A percentile compares a stretch with the other conserved stretches of the same genome.
phyloP scores from a whole-genome alignment of 2,797 vertebrate genomes.

The Scomberomorus guttatus region DNA sequence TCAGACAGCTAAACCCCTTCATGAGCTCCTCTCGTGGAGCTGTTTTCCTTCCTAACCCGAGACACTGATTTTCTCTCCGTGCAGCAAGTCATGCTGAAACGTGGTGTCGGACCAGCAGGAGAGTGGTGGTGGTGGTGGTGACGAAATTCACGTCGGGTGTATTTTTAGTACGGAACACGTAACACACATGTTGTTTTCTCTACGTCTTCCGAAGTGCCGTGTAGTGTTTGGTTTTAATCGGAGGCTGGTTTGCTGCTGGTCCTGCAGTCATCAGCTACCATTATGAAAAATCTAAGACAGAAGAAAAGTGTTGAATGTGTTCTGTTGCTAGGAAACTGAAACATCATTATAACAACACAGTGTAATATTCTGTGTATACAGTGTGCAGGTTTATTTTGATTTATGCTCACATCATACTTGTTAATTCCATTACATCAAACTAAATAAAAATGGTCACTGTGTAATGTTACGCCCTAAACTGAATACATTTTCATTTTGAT shows the following conservation, averaged over 20 bases:
- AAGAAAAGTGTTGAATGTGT: constrained; percentile 36
- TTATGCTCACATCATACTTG: constrained; percentile 17
- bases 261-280: constrained; percentile 55
- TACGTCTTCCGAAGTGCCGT: constrained; percentile 22
- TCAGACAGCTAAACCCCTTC: constrained; percentile 14
- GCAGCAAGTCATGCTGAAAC: constrained; percentile 8
- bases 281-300: constrained; percentile 58
- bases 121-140: background rate
- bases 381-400: constrained; percentile 25
- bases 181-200: constrained; percentile 17
- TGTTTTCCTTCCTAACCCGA: constrained; percentile 11
- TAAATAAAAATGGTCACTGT: constrained; percentile 46
- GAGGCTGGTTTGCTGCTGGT: constrained; percentile 42
- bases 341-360: constrained; percentile 49
- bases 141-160: constrained; percentile 18
- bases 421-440: constrained; percentile 46
- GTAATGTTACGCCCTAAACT: background rate
- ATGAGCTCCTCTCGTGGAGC: background rate
- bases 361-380: constrained; percentile 18
- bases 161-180: constrained; percentile 42
- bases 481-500: constrained; percentile 39
- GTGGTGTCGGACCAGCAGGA: background rate
- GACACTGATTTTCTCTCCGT: constrained; percentile 40
- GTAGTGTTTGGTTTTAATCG: constrained; percentile 59
- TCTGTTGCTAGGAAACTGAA: constrained; percentile 81